Percentiles rank a stretch among this genome's conserved stretches.
Conservation (phyloP, 2,888 invertebrate genomes). For the Drosophila antonietae region DNA sequence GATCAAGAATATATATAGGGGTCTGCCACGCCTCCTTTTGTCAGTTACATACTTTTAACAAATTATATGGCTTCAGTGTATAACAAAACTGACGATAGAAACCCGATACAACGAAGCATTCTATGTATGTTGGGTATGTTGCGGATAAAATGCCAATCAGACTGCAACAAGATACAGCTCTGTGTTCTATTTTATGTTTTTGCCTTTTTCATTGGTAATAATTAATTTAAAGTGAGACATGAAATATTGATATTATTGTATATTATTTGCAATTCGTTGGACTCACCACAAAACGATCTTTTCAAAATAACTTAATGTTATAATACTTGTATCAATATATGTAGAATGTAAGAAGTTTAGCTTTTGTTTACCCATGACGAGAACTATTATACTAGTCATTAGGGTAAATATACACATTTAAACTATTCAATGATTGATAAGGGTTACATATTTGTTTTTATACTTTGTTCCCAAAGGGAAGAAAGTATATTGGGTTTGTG, state of each 20-base stretch:
- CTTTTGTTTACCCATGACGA: background rate
- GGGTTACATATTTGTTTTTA: conserved; percentile 4
- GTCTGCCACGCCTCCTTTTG: too few relatives aligned
- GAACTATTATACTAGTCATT: background rate
- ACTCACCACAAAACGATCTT: background rate
- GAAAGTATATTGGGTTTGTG: too few relatives aligned
- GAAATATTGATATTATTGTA: conserved; percentile 43
- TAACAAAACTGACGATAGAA: too few relatives aligned
- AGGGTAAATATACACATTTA: background rate
- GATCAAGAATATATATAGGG: too few relatives aligned
- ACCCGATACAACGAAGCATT: conserved; percentile 11
- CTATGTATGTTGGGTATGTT: conserved; percentile 18
- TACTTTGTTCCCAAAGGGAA: too few relatives aligned
- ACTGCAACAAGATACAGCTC: conserved; percentile 6
- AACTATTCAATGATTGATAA: conserved; percentile 9
- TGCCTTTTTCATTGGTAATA: conserved; percentile 27
- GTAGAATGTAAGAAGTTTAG: background rate
- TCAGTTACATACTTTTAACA: too few relatives aligned
- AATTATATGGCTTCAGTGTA: too few relatives aligned
- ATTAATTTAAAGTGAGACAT: background rate
- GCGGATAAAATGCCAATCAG: conserved; percentile 36
- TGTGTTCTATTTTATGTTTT: background rate
- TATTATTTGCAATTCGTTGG: background rate
- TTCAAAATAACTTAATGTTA: background rate
- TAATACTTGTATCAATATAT: background rate